Conservation (phyloP, 2,888 invertebrate genomes). For the Nezara viridula region DNA sequence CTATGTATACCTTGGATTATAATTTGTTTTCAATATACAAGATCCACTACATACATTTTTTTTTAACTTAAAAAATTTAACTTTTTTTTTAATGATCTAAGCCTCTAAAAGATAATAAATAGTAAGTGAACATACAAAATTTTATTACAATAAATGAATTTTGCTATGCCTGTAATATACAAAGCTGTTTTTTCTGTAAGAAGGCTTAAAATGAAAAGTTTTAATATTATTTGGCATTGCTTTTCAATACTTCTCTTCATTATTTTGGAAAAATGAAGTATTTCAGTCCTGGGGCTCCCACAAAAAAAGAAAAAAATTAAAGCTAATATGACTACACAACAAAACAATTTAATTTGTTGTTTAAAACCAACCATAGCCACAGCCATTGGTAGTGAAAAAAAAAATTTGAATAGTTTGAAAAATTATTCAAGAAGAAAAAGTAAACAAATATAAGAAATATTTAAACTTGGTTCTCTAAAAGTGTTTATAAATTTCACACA, state of each 20-base stretch:
- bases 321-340: constrained; percentile 40
- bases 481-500: not conserved
- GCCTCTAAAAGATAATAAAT: constrained; percentile 43
- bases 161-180: constrained; percentile 5
- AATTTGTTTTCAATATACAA: constrained; percentile 14
- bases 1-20: constrained; percentile 22
- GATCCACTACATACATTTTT: constrained; percentile 11
- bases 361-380: constrained; percentile 4
- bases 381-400: not conserved
- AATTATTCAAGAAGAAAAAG: not conserved
- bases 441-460: not conserved
- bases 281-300: not conserved
- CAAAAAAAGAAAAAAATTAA: not conserved
- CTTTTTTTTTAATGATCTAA: constrained; percentile 11
- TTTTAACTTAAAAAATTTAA: not conserved
- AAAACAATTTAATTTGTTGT: constrained; percentile 12
- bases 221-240: constrained; percentile 21
- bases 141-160: constrained; percentile 39
- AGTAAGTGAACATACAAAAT: constrained; percentile 26
- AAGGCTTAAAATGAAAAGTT: not conserved
- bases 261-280: not conserved
- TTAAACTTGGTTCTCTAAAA: not conserved
- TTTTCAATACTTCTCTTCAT: not conserved
- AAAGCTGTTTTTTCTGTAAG: not conserved
- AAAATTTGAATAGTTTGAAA: not conserved